A percentile compares a stretch with the other conserved stretches of the same genome.
Conservation (phyloP, 2,888 invertebrate species). For the Cistogaster globosa region DNA sequence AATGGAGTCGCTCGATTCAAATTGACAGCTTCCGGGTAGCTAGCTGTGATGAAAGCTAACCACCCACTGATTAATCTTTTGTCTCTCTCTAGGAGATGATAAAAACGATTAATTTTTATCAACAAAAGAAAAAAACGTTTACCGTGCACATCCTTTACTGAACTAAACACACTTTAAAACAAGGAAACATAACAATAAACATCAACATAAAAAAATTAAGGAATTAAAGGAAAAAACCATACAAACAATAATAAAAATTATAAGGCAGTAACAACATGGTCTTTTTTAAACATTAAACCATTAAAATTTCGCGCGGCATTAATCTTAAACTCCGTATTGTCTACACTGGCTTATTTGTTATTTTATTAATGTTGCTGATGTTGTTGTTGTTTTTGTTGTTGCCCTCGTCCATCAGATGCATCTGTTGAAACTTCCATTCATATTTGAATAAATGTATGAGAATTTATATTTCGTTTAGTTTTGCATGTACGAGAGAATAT, state of each 20-base stretch:
- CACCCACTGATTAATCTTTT: too few species aligned
- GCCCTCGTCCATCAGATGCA: constrained; percentile 63
- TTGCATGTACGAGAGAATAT: not conserved
- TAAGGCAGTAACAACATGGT: constrained; percentile 55
- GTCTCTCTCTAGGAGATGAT: too few species aligned
- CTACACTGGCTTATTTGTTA: constrained; percentile 60
- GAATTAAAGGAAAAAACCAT: constrained; percentile 12
- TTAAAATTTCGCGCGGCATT: constrained; percentile 72
- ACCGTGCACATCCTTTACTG: constrained; percentile 26
- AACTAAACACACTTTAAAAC: constrained; percentile 27
- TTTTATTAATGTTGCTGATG: constrained; percentile 41
- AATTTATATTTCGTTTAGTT: constrained; percentile 45
- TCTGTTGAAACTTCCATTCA: constrained; percentile 65
- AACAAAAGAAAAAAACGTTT: not conserved
- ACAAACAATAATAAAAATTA: constrained; percentile 54
- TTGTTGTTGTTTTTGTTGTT: constrained; percentile 25
- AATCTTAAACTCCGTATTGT: constrained; percentile 68
- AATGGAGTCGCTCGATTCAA: too few species aligned
- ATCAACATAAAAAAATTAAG: constrained; percentile 21
- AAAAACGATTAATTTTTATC: too few species aligned
- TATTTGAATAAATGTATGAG: constrained; percentile 53
- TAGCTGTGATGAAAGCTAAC: too few species aligned
- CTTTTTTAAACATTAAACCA: constrained; percentile 66
- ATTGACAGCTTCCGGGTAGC: too few species aligned
- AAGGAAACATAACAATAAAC: constrained; percentile 60